These are phyloP conservation scores for Merodon equestris DNA, from an alignment of 2,888 invertebrate genomes.

Conservation along the genomic window DNA sequence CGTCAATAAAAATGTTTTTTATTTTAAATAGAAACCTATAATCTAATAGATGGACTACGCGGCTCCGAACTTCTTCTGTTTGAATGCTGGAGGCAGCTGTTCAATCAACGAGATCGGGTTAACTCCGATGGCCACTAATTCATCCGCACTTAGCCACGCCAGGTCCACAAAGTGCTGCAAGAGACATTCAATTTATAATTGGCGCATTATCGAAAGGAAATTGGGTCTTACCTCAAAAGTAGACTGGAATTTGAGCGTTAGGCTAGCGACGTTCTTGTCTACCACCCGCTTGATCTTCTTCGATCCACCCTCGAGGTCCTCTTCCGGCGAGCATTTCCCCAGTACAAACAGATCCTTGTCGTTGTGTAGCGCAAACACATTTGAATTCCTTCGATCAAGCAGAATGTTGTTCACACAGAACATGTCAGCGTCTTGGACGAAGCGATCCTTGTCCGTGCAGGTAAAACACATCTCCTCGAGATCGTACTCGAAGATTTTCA, in stretches of 20 bases:
- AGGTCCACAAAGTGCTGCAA: slow-evolving; percentile 87
- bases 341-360: slow-evolving; percentile 81
- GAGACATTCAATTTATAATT: slow-evolving; percentile 3
- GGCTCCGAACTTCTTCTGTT: slow-evolving; percentile 84
- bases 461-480: slow-evolving; percentile 83
- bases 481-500: slow-evolving; percentile 89
- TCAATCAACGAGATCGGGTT: slow-evolving; percentile 85
- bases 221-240: slow-evolving; percentile 74
- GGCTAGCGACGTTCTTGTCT: slow-evolving; percentile 19
- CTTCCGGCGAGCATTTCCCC: slow-evolving; percentile 68
- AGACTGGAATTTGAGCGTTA: slow-evolving; percentile 43
- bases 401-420: slow-evolving; percentile 81
- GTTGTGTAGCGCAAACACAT: slow-evolving; percentile 86
- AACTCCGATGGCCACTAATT: slow-evolving; percentile 88
- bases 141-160: slow-evolving; percentile 84
- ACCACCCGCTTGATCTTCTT: slow-evolving; percentile 77
- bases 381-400: slow-evolving; percentile 82
- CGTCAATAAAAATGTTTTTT: too few relatives aligned
- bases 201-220: not conserved
- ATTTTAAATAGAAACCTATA: not conserved
- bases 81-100: slow-evolving; percentile 85
- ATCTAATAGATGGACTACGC: slow-evolving; percentile 64
- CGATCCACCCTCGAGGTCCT: slow-evolving; percentile 75
- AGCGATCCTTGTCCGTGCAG: slow-evolving; percentile 78
- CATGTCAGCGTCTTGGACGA: slow-evolving; percentile 79